Conservation (phyloP, 53 echinoderm and acorn worm species). For the Astropecten irregularis region DNA sequence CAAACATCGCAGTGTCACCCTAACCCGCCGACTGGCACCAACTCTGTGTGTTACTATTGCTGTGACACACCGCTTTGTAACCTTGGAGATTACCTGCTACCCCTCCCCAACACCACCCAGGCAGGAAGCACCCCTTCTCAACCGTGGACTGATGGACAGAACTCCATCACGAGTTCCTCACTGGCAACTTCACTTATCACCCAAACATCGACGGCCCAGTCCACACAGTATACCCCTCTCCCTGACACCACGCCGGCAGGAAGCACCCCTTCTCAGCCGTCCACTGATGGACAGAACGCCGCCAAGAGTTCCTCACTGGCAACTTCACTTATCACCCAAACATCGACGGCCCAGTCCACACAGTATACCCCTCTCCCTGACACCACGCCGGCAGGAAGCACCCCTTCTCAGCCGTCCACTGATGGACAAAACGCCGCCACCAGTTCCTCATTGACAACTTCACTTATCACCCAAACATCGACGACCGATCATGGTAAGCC, state of each 20-base stretch:
- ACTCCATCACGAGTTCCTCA: neutral
- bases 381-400: neutral
- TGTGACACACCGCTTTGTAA: slow-evolving; percentile 15
- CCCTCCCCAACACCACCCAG: too few species aligned
- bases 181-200: neutral
- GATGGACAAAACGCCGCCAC: neutral
- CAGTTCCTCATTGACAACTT: neutral
- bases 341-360: neutral
- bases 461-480: neutral
- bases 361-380: neutral
- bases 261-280: too few species aligned
- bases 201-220: neutral
- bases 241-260: neutral
- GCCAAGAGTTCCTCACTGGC: neutral
- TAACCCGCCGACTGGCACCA: neutral
- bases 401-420: too few species aligned
- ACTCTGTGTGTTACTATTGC: slow-evolving; percentile 25
- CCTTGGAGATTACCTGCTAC: slow-evolving; percentile 7
- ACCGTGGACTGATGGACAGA: neutral
- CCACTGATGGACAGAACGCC: neutral
- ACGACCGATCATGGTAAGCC: too few species aligned
- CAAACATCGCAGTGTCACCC: slow-evolving; percentile 18
- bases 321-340: neutral
- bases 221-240: neutral
- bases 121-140: too few species aligned